These are phyloP conservation scores for Octopus sinensis DNA, from an alignment of 1,140 invertebrate genomes.

Conservation along the genomic window DNA sequence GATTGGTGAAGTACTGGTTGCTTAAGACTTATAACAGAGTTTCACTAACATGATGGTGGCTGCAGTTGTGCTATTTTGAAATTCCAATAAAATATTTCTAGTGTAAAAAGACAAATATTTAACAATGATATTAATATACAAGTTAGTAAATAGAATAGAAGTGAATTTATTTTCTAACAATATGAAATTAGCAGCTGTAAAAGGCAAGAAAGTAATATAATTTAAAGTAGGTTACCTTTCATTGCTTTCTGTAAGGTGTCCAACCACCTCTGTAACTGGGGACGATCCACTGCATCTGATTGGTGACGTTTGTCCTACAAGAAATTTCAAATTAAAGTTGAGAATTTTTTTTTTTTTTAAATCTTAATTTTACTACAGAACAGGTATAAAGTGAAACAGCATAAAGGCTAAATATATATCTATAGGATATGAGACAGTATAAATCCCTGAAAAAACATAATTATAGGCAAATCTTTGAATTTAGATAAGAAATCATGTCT, in stretches of 20 bases:
- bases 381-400: neutral
- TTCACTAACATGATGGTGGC: too few relatives aligned
- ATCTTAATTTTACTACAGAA: neutral
- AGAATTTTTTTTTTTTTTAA: neutral
- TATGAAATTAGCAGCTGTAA: neutral
- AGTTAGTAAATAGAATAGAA: neutral
- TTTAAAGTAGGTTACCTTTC: constrained; percentile 61
- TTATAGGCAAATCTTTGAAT: neutral
- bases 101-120: too few relatives aligned
- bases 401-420: neutral
- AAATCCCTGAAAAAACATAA: neutral
- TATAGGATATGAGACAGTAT: neutral
- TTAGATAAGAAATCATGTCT: neutral
- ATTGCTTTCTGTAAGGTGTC: constrained; percentile 91
- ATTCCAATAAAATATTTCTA: too few relatives aligned
- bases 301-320: constrained; percentile 77
- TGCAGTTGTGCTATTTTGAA: too few relatives aligned
- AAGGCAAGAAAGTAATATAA: neutral
- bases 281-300: constrained; percentile 77
- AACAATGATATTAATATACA: neutral
- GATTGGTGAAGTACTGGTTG: too few relatives aligned
- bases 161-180: neutral
- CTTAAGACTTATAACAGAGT: too few relatives aligned
- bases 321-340: constrained; percentile 33
- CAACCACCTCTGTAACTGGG: constrained; percentile 81